These are phyloP conservation scores for Sinotaia quadrata DNA, from an alignment of 2,888 invertebrate species.

Conservation along the genomic window DNA sequence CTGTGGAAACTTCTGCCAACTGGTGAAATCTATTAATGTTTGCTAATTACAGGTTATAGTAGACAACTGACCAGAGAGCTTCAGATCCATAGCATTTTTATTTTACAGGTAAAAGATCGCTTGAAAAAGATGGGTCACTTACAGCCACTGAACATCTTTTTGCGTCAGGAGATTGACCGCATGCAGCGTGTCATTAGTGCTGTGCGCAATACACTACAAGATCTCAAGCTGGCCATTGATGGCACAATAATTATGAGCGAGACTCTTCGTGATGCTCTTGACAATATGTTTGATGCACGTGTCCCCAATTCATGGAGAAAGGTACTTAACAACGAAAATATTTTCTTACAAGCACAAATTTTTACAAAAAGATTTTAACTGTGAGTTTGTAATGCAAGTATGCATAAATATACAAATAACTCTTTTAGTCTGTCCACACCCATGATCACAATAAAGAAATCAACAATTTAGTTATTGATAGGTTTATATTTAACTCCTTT, in stretches of 20 bases:
- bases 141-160: constrained; percentile 95
- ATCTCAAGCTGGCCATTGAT: constrained; percentile 94
- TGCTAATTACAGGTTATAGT: too few relatives aligned
- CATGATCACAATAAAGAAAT: too few relatives aligned
- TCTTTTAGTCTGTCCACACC: too few relatives aligned
- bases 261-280: constrained; percentile 86
- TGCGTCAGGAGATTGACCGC: constrained; percentile 82
- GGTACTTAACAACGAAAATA: constrained; percentile 73
- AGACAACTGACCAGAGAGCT: too few relatives aligned
- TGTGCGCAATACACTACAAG: constrained; percentile 86
- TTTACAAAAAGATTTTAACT: neutral
- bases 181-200: constrained; percentile 88
- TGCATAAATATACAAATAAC: too few relatives aligned
- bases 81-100: too few relatives aligned
- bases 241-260: constrained; percentile 98
- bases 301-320: constrained; percentile 94
- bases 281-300: constrained; percentile 96
- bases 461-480: too few relatives aligned
- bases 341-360: too few relatives aligned
- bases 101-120: constrained; percentile 79
- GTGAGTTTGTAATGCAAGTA: neutral
- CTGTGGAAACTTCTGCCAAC: too few relatives aligned
- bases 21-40: too few relatives aligned
- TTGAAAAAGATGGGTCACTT: constrained; percentile 92
- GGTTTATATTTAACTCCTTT: too few relatives aligned